Conservation (phyloP, 1,140 invertebrate species). For the Macrosteles quadrilineatus region DNA sequence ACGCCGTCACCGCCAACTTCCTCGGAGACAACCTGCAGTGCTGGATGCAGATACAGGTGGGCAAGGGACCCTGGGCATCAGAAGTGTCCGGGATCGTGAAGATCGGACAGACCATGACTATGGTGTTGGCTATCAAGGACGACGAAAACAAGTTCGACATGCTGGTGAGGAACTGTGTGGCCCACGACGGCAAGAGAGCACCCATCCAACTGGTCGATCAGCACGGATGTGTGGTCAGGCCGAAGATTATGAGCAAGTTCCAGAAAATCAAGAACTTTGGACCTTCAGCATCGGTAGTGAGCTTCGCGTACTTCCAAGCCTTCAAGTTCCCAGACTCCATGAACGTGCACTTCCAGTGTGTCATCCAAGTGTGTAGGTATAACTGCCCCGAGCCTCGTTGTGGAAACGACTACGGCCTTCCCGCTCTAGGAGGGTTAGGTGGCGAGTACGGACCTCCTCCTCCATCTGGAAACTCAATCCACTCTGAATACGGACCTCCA, state of each 20-base stretch:
- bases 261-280: slow-evolving; percentile 96
- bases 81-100: slow-evolving; percentile 93
- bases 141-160: slow-evolving; percentile 96
- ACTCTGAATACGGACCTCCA: slow-evolving; percentile 68
- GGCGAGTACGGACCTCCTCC: slow-evolving; percentile 34
- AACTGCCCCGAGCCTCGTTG: slow-evolving; percentile 87
- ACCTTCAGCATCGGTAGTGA: slow-evolving; percentile 85
- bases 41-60: slow-evolving; percentile 94
- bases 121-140: slow-evolving; percentile 95
- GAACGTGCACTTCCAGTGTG: slow-evolving; percentile 96
- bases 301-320: slow-evolving; percentile 92
- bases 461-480: slow-evolving; percentile 44
- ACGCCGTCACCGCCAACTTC: slow-evolving; percentile 90
- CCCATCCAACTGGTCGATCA: slow-evolving; percentile 95
- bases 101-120: slow-evolving; percentile 96
- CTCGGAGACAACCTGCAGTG: slow-evolving; percentile 94
- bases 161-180: slow-evolving; percentile 91
- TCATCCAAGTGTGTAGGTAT: slow-evolving; percentile 91
- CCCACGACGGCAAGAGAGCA: slow-evolving; percentile 90
- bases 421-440: slow-evolving; percentile 30
- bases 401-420: slow-evolving; percentile 36
- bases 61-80: slow-evolving; percentile 93
- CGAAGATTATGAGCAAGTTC: slow-evolving; percentile 91
- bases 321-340: slow-evolving; percentile 96
- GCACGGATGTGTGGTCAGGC: slow-evolving; percentile 86